These are phyloP conservation scores for Cathartes aura DNA, from an alignment of 2,113 vertebrate species.

Conservation along the genomic window DNA sequence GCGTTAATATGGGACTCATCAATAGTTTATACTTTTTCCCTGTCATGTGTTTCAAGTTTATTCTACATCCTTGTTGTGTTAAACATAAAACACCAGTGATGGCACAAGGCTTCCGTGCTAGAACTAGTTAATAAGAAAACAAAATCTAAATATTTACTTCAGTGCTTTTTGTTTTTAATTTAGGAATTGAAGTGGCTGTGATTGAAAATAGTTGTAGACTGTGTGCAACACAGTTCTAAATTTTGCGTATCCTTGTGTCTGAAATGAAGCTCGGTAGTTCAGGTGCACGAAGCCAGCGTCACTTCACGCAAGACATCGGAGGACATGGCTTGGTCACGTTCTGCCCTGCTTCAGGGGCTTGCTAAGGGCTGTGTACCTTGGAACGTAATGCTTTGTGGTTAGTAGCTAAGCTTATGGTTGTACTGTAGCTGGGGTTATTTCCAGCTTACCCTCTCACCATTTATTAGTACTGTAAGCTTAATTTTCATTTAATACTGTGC, in stretches of 20 bases:
- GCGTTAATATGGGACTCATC: background rate
- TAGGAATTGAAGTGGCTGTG: background rate
- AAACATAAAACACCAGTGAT: background rate
- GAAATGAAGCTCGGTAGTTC: background rate
- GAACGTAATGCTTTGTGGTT: background rate
- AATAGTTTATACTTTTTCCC: background rate
- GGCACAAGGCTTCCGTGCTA: background rate
- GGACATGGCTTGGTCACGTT: background rate
- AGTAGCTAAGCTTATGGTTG: background rate
- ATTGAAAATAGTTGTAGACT: background rate
- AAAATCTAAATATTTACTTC: background rate
- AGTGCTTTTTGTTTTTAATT: background rate
- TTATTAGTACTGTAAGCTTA: background rate
- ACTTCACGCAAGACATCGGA: accelerated
- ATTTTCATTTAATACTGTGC: background rate
- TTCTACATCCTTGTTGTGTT: background rate
- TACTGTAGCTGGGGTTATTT: background rate
- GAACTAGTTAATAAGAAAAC: background rate
- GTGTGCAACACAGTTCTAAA: background rate
- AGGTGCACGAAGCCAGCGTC: background rate
- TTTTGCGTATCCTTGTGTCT: background rate
- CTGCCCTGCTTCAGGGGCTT: background rate
- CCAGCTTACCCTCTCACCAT: background rate
- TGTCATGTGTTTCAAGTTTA: background rate
- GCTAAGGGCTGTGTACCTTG: background rate